Conservation (phyloP, 2,797 vertebrate genomes). For the Betta splendens region DNA sequence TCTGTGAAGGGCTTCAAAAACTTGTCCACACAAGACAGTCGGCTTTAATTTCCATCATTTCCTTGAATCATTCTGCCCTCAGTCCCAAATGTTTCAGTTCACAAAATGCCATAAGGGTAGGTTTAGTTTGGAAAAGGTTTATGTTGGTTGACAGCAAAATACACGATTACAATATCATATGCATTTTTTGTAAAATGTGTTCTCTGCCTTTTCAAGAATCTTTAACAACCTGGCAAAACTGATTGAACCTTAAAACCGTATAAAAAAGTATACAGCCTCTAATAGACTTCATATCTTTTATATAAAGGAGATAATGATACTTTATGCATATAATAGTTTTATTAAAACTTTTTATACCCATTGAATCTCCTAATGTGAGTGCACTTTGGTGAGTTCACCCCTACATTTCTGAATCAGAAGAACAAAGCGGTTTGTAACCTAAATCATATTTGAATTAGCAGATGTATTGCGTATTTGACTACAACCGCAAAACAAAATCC, state of each 20-base stretch:
- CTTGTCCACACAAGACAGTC: not conserved
- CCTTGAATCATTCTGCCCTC: not conserved
- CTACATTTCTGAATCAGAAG: conserved; percentile 56
- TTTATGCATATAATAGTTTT: conserved; percentile 23
- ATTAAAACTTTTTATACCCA: conserved; percentile 38
- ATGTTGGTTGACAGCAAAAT: not conserved
- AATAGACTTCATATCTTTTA: not conserved
- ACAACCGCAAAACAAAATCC: conserved; percentile 2
- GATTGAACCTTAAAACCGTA: not conserved
- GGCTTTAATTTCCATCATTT: not conserved
- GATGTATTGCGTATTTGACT: conserved; percentile 14
- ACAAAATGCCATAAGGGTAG: not conserved
- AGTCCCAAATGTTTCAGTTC: not conserved
- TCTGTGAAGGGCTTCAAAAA: not conserved
- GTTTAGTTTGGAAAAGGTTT: not conserved
- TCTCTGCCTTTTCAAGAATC: not conserved
- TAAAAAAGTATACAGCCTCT: not conserved
- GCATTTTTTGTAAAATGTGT: not conserved
- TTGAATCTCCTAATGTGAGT: conserved; percentile 24
- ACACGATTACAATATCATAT: not conserved
- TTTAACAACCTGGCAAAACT: not conserved
- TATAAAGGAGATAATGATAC: not conserved
- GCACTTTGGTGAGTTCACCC: conserved; percentile 30
- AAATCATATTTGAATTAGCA: conserved; percentile 22
- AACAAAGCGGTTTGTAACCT: conserved; percentile 25